These are phyloP conservation scores for Drymodes brunneopygia DNA, from an alignment of 2,113 vertebrate species.

Conservation along the genomic window DNA sequence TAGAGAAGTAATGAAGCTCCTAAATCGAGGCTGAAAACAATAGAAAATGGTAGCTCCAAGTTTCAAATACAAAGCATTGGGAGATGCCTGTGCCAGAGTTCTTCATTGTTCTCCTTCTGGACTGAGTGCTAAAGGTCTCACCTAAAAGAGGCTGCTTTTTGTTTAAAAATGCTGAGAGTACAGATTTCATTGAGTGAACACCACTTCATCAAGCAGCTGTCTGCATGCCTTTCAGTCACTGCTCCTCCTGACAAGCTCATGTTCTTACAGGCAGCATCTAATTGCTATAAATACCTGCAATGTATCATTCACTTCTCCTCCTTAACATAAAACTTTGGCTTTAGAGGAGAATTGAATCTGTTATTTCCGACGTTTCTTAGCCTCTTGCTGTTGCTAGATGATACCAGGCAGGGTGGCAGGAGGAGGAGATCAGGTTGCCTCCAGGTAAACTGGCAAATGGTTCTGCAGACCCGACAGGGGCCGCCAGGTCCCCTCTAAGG, in stretches of 20 bases:
- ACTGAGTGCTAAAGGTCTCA: neutral
- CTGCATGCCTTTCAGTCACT: neutral
- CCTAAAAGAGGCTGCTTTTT: neutral
- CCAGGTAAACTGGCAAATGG: conserved; percentile 3
- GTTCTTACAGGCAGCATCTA: neutral
- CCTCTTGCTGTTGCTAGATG: neutral
- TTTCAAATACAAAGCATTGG: neutral
- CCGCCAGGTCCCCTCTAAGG: neutral
- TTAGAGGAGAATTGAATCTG: neutral
- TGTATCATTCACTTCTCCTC: neutral
- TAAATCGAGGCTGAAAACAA: neutral
- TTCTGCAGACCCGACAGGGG: neutral
- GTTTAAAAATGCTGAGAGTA: neutral
- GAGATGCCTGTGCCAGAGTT: neutral
- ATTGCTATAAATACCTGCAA: conserved; percentile 10
- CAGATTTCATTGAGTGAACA: neutral
- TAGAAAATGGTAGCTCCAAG: neutral
- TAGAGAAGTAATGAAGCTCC: neutral
- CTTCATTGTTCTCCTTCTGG: neutral
- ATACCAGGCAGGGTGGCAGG: neutral
- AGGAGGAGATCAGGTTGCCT: conserved; percentile 21
- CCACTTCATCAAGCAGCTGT: neutral
- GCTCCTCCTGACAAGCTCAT: neutral
- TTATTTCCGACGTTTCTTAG: neutral
- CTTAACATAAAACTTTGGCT: conserved; percentile 17